phyloP scores from a whole-genome alignment of 2,797 vertebrate genomes.

The Acestrorhynchus altus region DNA sequence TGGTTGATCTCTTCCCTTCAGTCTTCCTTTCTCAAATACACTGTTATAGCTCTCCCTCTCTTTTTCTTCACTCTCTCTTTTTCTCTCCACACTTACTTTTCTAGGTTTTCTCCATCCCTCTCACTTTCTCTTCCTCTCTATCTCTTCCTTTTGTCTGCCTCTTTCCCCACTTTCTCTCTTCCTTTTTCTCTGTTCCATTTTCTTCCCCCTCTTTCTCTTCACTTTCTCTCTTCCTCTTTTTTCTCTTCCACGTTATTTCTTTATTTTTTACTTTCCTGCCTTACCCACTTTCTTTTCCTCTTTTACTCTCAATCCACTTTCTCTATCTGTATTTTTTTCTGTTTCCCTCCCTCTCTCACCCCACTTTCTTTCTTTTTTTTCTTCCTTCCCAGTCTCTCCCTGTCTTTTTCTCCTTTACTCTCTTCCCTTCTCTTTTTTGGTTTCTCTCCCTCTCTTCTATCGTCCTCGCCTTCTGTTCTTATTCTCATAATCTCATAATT shows the following conservation, averaged over 20 bases:
- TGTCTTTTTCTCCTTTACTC: conserved; percentile 9
- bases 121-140: conserved; percentile 34
- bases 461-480: neutral
- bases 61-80: conserved; percentile 1
- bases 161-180: neutral
- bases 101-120: too few species aligned
- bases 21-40: neutral
- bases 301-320: too few species aligned
- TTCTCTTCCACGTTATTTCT: neutral
- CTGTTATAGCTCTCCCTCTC: neutral
- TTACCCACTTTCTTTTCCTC: neutral
- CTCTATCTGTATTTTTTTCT: neutral
- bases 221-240: neutral
- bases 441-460: neutral
- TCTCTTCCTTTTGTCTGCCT: conserved; percentile 11
- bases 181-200: neutral
- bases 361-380: neutral
- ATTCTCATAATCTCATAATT: neutral
- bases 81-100: neutral
- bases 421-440: neutral
- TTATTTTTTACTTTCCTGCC: neutral
- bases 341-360: too few species aligned
- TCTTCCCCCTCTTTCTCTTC: conserved; percentile 10
- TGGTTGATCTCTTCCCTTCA: neutral
- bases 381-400: neutral